Percentiles rank a stretch among this genome's conserved stretches.
Conservation (phyloP, 1,140 invertebrate genomes). For the Drosophila arizonae region DNA sequence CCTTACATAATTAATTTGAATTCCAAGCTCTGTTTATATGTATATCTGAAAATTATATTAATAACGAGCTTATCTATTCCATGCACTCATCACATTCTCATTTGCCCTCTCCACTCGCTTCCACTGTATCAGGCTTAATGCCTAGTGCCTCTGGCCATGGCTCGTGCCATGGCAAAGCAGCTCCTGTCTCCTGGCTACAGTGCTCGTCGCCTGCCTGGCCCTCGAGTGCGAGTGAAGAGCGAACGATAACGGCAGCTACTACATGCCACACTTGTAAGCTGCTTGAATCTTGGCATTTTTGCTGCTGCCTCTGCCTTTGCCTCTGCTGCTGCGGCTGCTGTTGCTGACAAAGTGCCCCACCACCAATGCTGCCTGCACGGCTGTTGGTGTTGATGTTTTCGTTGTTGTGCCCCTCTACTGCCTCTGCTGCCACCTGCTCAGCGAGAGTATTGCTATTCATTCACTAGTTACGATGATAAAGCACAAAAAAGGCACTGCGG, state of each 20-base stretch:
- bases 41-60: too few relatives aligned
- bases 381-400: slow-evolving; percentile 73
- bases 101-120: slow-evolving; percentile 5
- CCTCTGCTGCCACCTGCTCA: not conserved
- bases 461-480: slow-evolving; percentile 79
- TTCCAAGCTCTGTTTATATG: too few relatives aligned
- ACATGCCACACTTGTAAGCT: slow-evolving; percentile 80
- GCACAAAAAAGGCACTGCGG: slow-evolving; percentile 76
- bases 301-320: slow-evolving; percentile 29
- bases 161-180: slow-evolving; percentile 14
- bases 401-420: slow-evolving; percentile 47
- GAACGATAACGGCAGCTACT: slow-evolving; percentile 73
- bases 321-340: slow-evolving; percentile 30
- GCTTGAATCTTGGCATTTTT: slow-evolving; percentile 72
- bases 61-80: not conserved
- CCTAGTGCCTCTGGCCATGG: slow-evolving; percentile 31
- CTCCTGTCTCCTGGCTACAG: slow-evolving; percentile 7
- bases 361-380: slow-evolving; percentile 29
- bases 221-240: slow-evolving; percentile 71
- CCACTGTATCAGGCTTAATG: slow-evolving; percentile 15
- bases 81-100: not conserved
- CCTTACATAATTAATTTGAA: not conserved
- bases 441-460: slow-evolving; percentile 72
- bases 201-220: slow-evolving; percentile 18
- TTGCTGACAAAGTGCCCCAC: slow-evolving; percentile 60